Evolutionary conservation across 2,113 vertebrate genomes (phyloP), one percentile per base, ranked within the genome.

Genomic region (Halichoeres trimaculatus): DNA sequence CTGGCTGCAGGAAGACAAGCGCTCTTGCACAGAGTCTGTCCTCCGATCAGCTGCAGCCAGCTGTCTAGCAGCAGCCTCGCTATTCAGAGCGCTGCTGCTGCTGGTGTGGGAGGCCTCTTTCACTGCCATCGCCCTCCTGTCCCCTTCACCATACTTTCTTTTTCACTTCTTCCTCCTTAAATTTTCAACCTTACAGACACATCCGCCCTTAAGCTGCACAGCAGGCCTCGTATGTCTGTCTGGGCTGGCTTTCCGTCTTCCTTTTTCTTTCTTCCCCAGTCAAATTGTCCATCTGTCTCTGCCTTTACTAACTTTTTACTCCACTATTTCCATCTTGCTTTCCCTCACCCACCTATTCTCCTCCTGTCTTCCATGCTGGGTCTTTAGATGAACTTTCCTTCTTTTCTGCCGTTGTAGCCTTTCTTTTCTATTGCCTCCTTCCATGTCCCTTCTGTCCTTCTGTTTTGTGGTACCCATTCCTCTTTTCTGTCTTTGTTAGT

Each of bases 21-120:
- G 52, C 92, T 93, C 92, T 94, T 92, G 91, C 91, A 79, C 90
- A 94, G 93, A 93, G 89, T 91, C 84, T 84, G 90, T 84, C 82
- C 77, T 91, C 95, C 93, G 95, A 92, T 95, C 93, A 91, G 93
- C 93, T 94, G 91, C 90, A 92, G 91, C 93, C 95, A 95, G 96
- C 95, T 95, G 95, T 95, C 94, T 67, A 86, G 85, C 93, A 93
- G 92, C 91, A 92, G 91, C 93, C 85, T 91, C 83, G 81, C 93
- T 86, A 94, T 94, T 93, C 92, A 94, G 89, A 92, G 91, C 90
- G 68, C 88, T 61, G 80, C 89, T 87, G 89, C 87, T 30, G 76
- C 63, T 47, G 55, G 34, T 65, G 73, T 69, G 61, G 47, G 72
- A 81, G 85, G 71, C 76, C 64, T 83, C 85, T 86, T 84, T 90